These are phyloP conservation scores for Silurus asotus DNA, from an alignment of 2,113 vertebrate species.

Conservation along the genomic window DNA sequence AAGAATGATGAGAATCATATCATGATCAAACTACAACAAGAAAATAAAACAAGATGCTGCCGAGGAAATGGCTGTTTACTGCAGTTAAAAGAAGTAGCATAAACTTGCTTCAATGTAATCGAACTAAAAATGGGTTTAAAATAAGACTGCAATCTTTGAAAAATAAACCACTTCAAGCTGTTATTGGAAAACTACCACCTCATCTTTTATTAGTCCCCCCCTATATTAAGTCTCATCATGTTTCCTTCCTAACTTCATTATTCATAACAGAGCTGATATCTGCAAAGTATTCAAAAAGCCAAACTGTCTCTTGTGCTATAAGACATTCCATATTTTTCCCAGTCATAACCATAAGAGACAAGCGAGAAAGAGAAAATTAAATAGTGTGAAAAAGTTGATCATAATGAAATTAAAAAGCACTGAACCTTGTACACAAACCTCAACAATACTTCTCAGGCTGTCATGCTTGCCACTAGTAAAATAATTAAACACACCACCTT, in stretches of 20 bases:
- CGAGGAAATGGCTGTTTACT: not conserved
- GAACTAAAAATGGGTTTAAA: not conserved
- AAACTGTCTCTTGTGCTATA: not conserved
- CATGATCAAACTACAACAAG: not conserved
- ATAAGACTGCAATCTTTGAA: not conserved
- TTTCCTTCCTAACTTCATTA: not conserved
- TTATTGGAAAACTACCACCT: no score
- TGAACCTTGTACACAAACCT: slow-evolving; percentile 76
- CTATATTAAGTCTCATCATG: not conserved
- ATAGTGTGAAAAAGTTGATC: not conserved
- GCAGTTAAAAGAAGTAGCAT: not conserved
- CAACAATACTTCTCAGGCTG: slow-evolving; percentile 64
- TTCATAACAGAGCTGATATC: not conserved
- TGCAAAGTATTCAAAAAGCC: not conserved
- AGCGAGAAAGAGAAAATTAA: not conserved
- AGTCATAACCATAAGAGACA: not conserved
- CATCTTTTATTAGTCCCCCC: not conserved
- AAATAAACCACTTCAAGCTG: not conserved
- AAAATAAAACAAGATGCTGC: not conserved
- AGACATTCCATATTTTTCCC: not conserved
- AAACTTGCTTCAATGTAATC: not conserved
- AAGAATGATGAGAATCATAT: no score
- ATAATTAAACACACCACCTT: slow-evolving; percentile 53
- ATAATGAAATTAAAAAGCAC: slow-evolving; percentile 43
- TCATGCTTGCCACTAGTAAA: slow-evolving; percentile 63